A percentile compares a stretch with the other conserved stretches of the same genome.
phyloP scores from a whole-genome alignment of 64 coral and sea anemone species.

The Cladopsammia gracilis region DNA sequence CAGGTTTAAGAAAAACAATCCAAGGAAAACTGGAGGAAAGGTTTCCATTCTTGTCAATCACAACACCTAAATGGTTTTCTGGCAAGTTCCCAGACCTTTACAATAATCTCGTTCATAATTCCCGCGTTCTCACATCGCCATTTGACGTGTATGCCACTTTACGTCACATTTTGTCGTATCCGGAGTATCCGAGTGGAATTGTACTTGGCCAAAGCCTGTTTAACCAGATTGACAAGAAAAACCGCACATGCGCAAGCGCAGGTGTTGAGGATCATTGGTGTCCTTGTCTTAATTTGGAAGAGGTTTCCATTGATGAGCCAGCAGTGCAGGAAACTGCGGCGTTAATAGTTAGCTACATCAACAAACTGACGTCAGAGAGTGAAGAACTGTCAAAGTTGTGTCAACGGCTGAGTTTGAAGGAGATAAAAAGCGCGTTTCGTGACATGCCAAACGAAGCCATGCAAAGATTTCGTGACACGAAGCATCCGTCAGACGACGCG shows the following conservation, averaged over 20 bases:
- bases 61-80: slow-evolving; percentile 55
- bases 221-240: slow-evolving; percentile 5
- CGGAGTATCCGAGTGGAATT: slow-evolving; percentile 7
- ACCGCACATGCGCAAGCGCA: slow-evolving; percentile 35
- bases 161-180: slow-evolving; percentile 50
- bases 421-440: background rate
- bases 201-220: slow-evolving; percentile 48
- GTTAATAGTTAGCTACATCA: slow-evolving; percentile 15
- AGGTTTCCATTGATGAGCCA: background rate
- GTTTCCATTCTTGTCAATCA: slow-evolving; percentile 54
- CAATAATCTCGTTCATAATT: slow-evolving; percentile 37
- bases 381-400: background rate
- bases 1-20: slow-evolving; percentile 43
- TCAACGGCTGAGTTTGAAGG: slow-evolving; percentile 9
- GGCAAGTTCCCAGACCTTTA: slow-evolving; percentile 14
- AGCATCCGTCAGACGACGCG: background rate
- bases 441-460: slow-evolving; percentile 41
- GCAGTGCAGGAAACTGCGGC: background rate
- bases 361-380: background rate
- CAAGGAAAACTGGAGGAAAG: slow-evolving; percentile 78
- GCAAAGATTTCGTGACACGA: background rate
- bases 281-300: slow-evolving; percentile 51
- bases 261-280: slow-evolving; percentile 68
- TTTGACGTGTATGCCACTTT: slow-evolving; percentile 69
- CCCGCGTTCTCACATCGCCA: slow-evolving; percentile 41